Base-by-base conservation (phyloP, 1,140 invertebrate genomes). In the Tetramorium simillimum region DNA sequence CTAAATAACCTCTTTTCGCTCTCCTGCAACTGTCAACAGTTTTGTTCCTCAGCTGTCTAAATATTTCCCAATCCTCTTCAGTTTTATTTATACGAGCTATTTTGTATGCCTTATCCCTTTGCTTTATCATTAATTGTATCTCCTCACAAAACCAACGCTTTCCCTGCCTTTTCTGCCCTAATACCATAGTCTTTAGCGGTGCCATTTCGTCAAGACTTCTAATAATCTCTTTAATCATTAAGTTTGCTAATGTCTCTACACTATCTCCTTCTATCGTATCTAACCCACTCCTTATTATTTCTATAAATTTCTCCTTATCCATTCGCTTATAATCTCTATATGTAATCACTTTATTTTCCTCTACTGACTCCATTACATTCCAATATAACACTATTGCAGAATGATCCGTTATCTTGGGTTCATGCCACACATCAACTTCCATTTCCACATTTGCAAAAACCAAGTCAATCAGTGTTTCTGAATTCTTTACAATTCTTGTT, bases 261-360 rank as follows among this genome's bases (percentile, higher is more conserved):
- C 1, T 16, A 24, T 6, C 40, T 21, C n/a, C n/a, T 5, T 21
- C 63, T 6, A 69, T 46, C 5, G 3, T 7, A 69, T 69, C 12
- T 7, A 46, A 5, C 4, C 14, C 5, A 14, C 1, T 10, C 2
- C n/a, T 21, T 12, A 69, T 43, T 10, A 67, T 3, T 46, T 4
- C 12, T 14, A 5, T 46, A 69, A 69, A 69, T 69, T 67, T 43
- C 1, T 69, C 12, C 5, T 3, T 1, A 69, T 69, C n/a, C 18
- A 69, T 69, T 46, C n/a, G 7, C n/a, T 69, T 69, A 21, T 69
- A 69, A 2, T 69, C 40, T 69, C 40, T 69, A 43, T 21, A 43
- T 1, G 1, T 6, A 69, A 69, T 46, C 18, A 21, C 16, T 43
- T 21, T 67, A 40, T 43, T 51, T 51, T 51, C 14, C 0, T 51